phyloP scores from a whole-genome alignment of 1,140 invertebrate genomes.

The Steinernema feltiae region DNA sequence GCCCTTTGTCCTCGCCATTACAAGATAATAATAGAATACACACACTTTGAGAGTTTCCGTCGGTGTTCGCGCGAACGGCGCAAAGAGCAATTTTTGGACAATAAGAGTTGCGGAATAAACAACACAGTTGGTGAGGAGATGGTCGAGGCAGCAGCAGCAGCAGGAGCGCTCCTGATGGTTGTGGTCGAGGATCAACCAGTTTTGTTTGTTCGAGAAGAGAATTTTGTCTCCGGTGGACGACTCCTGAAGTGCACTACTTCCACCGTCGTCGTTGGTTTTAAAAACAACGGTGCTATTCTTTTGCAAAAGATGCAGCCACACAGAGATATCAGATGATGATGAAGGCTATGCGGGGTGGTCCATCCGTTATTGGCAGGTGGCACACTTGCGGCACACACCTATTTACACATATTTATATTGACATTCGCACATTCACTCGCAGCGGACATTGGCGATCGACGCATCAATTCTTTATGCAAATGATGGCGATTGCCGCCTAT shows the following conservation, averaged over 20 bases:
- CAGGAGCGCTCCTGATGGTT: not conserved
- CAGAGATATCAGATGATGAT: no score
- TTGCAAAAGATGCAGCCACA: no score
- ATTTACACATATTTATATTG: not conserved
- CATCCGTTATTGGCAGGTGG: constrained; percentile 9
- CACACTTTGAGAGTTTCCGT: not conserved
- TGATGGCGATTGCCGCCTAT: constrained; percentile 3
- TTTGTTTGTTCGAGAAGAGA: not conserved
- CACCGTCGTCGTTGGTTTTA: no score
- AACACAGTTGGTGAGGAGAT: not conserved
- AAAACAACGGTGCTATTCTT: not conserved
- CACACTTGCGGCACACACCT: not conserved
- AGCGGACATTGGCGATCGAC: not conserved
- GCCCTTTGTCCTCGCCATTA: not conserved
- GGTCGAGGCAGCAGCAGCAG: not conserved
- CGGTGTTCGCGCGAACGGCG: not conserved
- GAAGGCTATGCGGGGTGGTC: not conserved
- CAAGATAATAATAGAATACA: not conserved
- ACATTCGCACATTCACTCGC: not conserved
- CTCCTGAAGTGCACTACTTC: not conserved
- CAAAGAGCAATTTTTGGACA: not conserved
- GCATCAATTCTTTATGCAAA: constrained; percentile 16
- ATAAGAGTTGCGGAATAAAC: constrained; percentile 13
- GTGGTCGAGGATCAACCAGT: not conserved
- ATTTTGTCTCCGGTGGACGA: not conserved